Conservation (phyloP, 2,888 invertebrate species). For the Schrankia costaestrigalis region DNA sequence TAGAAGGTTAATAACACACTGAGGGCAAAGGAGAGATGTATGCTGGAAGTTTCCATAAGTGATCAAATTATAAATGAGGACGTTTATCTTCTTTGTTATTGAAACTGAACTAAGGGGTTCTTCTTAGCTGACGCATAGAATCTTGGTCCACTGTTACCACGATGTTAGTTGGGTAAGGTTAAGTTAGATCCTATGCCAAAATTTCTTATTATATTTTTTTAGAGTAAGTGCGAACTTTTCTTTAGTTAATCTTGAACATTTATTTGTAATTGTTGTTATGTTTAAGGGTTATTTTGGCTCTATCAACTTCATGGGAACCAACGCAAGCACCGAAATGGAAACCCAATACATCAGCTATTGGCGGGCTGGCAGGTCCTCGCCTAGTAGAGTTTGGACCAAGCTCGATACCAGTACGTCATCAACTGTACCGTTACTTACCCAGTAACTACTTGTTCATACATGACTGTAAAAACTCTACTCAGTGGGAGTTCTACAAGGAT, state of each 20-base stretch:
- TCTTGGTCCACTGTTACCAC: too few species aligned
- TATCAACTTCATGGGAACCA: conserved; percentile 4
- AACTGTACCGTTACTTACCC: neutral
- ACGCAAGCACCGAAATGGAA: neutral
- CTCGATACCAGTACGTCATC: conserved; percentile 1
- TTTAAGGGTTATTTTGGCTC: conserved; percentile 5
- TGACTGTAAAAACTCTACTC: neutral
- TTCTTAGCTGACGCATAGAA: too few species aligned
- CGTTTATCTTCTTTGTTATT: too few species aligned
- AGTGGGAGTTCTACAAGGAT: conserved; percentile 6
- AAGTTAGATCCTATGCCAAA: too few species aligned
- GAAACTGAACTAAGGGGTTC: too few species aligned
- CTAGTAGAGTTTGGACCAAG: conserved; percentile 3
- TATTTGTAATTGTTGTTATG: neutral
- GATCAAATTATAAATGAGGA: too few species aligned
- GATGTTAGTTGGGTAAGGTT: too few species aligned
- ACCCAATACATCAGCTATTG: neutral
- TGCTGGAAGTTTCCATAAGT: too few species aligned
- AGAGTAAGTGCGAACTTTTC: too few species aligned
- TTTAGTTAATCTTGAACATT: neutral
- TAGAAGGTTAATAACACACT: too few species aligned
- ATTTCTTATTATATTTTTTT: too few species aligned
- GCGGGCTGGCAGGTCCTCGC: conserved; percentile 2
- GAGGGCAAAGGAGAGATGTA: too few species aligned
- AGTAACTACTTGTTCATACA: neutral